Evolutionary conservation across 2,888 invertebrate species (phyloP).

Genomic region (Nesidiocoris tenuis): DNA sequence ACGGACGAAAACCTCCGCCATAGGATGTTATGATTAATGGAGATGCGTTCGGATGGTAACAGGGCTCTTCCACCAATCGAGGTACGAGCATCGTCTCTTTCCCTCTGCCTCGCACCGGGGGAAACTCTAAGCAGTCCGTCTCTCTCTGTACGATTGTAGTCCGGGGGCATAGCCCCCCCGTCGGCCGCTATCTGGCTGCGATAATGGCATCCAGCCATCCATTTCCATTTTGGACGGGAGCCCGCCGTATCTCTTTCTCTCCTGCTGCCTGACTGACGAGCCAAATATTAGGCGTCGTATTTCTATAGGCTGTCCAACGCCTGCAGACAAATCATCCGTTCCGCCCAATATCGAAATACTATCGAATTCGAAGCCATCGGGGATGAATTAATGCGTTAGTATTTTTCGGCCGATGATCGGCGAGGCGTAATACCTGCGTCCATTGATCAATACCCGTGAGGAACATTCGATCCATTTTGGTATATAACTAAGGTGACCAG

Average conservation of each 20-base stretch:
- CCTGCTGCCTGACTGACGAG: neutral
- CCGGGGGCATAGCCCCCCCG: neutral
- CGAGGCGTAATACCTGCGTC: too few relatives aligned
- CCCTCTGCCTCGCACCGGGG: neutral
- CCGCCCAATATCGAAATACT: too few relatives aligned
- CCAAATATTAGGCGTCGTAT: conserved; percentile 10
- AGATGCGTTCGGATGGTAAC: neutral
- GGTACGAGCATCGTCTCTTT: neutral
- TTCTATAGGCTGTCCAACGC: too few relatives aligned
- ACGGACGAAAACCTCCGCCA: neutral
- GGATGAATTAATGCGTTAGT: too few relatives aligned
- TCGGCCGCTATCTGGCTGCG: neutral
- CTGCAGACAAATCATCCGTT: too few relatives aligned
- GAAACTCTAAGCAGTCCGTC: neutral
- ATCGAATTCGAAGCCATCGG: too few relatives aligned
- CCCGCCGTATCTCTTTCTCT: neutral
- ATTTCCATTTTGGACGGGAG: conserved; percentile 8
- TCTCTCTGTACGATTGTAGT: neutral
- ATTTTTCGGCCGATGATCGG: too few relatives aligned
- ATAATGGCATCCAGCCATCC: conserved; percentile 4
- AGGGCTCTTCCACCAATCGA: neutral
- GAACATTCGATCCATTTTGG: too few relatives aligned
- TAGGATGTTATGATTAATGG: conserved; percentile 22
- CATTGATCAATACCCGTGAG: too few relatives aligned
- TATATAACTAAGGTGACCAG: too few relatives aligned